Base-by-base conservation (phyloP, 2,888 invertebrate species). In the Erebia aethiops region DNA sequence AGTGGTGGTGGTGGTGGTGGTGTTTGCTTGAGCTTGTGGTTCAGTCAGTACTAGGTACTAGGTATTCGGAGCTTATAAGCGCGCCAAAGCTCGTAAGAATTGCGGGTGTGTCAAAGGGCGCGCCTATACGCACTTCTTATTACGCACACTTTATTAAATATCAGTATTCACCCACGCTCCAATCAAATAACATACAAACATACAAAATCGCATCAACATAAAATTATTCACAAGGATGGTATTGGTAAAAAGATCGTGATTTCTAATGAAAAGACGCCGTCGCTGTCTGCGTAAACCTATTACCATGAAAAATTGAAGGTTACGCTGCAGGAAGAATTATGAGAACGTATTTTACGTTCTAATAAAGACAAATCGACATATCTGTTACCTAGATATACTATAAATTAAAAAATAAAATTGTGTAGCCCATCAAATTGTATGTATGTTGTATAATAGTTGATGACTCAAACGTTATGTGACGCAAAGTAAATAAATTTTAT, bases 261-360 rank as follows among this genome's bases (percentile, higher is more conserved):
- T 61, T 43, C 11, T 61, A 61, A 61, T 61, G 43, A 14, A 61
- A 43, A 43, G 11, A 61, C 18, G 11, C 43, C 43, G 9, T 11
- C 5, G 16, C 16, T 61, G 61, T 13, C 43, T 61, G 43, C 43
- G 43, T 11, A 61, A 18, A 43, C 18, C 11, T 61, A 16, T 43
- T 43, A 43, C 43, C 43, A 61, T 18, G 43, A 61, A 61, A 61
- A 61, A 61, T 43, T 43, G 9, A 16, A 16, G 43, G 16, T 35
- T 35, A 35, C 35, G 35, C 35, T 60, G 14, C 35, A 43, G 43
- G 16, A 60, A 16, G 41, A 41, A 60, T 60, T 41, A 60, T 60
- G 41, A 43, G 43, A 43, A 43, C 9, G 18, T 61, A 3, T 43
- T 41, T 60, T 60, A 9, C 18, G 13, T 43, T 61, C 13, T 43